A percentile compares a stretch with the other conserved stretches of the same genome.
phyloP scores from a whole-genome alignment of 2,797 vertebrate genomes.

The Limosa lapponica region DNA sequence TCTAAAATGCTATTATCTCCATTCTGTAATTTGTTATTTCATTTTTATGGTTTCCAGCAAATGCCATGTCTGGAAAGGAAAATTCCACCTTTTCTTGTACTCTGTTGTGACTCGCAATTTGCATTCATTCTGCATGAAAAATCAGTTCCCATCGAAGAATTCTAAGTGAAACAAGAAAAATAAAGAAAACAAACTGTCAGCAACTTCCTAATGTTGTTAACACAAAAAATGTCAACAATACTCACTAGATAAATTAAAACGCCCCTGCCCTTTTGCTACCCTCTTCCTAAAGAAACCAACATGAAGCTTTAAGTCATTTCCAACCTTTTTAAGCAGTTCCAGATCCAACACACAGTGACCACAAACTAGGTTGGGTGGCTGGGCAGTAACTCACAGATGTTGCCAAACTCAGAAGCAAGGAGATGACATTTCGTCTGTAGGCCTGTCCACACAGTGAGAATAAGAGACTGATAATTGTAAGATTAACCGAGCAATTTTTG shows the following conservation, averaged over 20 bases:
- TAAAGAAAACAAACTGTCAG: constrained; percentile 65
- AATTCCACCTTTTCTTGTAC: constrained; percentile 33
- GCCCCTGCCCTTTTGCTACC: constrained; percentile 44
- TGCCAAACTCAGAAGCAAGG: constrained; percentile 8
- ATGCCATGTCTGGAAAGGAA: constrained; percentile 26
- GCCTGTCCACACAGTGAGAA: constrained; percentile 6
- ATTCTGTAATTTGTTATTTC: constrained; percentile 51
- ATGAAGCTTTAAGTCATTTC: constrained; percentile 8
- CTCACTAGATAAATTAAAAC: constrained; percentile 47
- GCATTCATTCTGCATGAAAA: constrained; percentile 30
- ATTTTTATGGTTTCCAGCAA: constrained; percentile 52
- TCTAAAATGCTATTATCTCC: constrained; percentile 56
- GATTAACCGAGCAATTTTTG: constrained; percentile 7
- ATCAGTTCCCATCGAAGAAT: neutral
- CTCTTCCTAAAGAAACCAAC: constrained; percentile 39
- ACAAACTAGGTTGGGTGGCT: constrained; percentile 28
- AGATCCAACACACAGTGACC: constrained; percentile 36
- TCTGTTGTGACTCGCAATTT: constrained; percentile 38
- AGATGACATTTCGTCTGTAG: constrained; percentile 32
- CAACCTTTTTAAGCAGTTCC: constrained; percentile 51
- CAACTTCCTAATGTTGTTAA: constrained; percentile 60
- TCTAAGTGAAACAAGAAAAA: constrained; percentile 43
- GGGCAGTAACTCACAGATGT: constrained; percentile 20
- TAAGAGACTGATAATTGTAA: constrained; percentile 3
- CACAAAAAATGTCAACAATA: constrained; percentile 53